Base-by-base conservation (phyloP, 2,888 invertebrate genomes). In the Mayetiola destructor region DNA sequence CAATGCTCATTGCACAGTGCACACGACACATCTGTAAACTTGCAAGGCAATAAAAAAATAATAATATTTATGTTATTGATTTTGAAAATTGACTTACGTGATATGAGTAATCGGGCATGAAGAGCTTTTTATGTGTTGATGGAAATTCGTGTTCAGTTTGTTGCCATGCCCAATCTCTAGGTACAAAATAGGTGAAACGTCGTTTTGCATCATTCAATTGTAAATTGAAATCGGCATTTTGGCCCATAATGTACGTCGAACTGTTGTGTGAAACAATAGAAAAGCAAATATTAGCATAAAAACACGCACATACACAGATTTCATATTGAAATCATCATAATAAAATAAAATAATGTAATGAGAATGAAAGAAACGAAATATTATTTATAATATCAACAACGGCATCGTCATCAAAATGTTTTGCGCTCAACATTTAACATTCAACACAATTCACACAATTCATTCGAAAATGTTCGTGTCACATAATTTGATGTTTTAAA, bases 121-220 rank as follows among this genome's bases (percentile, higher is more conserved):
- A 88, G 48, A 93, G 76, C 66, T 88, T 88, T 72, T 88, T 88
- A 70, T 85, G 83, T 14, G 85, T 82, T 4, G 90, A 87, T 6
- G 91, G 91, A 65, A 82, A 81, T 61, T 79, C 78, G 57, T 81
- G 76, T 69, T 82, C 80, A 62, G 86, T 82, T 64, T 83, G 81
- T 55, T 80, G 76, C 95, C 95, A 95, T 56, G 92, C 95, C 66
- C 82, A 82, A 68, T 96, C 86, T 35, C 87, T 80, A 0, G 95
- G 94, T 10, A 90, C 92, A 67, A 95, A 93, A 72, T 88, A 90
- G 1, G 95, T 95, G 73, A 84, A 93, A 57, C 85, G 81, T 64
- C 84, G 84, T 59, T 79, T 80, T 61, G 82, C 79, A 63, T 86
- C 84, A 65, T 82, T 82, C 60, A 93, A 74, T 66, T 84, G 84